phyloP scores from a whole-genome alignment of 2,797 vertebrate genomes.

The Graptemys geographica region DNA sequence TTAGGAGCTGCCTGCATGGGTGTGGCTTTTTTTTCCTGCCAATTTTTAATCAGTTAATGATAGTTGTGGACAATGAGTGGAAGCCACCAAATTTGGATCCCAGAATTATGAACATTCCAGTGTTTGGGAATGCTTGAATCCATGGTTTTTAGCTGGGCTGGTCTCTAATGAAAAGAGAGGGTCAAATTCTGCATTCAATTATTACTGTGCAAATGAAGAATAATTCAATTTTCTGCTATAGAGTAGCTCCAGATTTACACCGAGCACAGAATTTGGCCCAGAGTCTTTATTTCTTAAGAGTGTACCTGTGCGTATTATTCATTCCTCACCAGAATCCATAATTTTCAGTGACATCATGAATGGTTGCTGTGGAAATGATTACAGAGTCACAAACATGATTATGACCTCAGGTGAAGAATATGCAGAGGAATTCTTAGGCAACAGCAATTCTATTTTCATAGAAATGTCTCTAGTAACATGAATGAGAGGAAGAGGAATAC shows the following conservation, averaged over 20 bases:
- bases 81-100: neutral
- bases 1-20: neutral
- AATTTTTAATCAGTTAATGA: neutral
- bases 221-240: constrained; percentile 1
- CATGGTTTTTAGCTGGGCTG: neutral
- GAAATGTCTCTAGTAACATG: constrained; percentile 36
- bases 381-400: constrained; percentile 32
- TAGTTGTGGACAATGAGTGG: neutral
- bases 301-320: neutral
- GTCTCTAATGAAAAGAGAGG: constrained; percentile 15
- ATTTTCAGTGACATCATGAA: constrained; percentile 53
- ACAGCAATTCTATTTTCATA: constrained; percentile 50
- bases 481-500: constrained; percentile 5
- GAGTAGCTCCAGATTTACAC: neutral
- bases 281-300: neutral
- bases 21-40: neutral
- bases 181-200: neutral
- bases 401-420: constrained; percentile 32
- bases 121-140: constrained; percentile 33
- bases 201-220: neutral
- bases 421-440: constrained; percentile 45
- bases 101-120: neutral
- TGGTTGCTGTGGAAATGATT: constrained; percentile 23
- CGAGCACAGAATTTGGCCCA: neutral
- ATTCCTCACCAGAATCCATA: neutral